Conservation (phyloP, 2,797 vertebrate genomes). For the Smutsia temminckii region DNA sequence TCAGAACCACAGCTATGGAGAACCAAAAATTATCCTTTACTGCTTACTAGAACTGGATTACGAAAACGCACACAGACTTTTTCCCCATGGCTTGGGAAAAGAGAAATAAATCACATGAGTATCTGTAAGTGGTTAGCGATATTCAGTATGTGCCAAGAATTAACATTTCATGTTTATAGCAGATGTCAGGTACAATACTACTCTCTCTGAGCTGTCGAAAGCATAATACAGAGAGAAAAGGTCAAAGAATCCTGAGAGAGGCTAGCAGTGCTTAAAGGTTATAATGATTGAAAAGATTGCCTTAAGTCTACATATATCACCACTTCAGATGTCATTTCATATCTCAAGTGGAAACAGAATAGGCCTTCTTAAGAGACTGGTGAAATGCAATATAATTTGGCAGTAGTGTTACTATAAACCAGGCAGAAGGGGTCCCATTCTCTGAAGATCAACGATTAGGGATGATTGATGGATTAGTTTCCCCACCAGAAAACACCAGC, state of each 20-base stretch:
- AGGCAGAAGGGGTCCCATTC: neutral
- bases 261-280: conserved; percentile 55
- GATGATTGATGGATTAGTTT: conserved; percentile 58
- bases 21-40: neutral
- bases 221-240: conserved; percentile 44
- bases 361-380: conserved; percentile 45
- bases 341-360: conserved; percentile 32
- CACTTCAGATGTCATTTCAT: conserved; percentile 53
- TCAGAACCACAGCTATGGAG: neutral
- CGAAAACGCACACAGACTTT: conserved; percentile 53
- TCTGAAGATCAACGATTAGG: conserved; percentile 36
- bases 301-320: conserved; percentile 56
- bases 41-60: neutral
- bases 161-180: conserved; percentile 57
- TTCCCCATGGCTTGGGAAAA: conserved; percentile 46
- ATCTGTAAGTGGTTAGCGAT: conserved; percentile 69
- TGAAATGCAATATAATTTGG: conserved; percentile 45
- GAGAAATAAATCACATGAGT: conserved; percentile 61
- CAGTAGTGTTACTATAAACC: neutral
- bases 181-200: conserved; percentile 58
- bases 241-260: conserved; percentile 47
- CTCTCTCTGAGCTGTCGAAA: conserved; percentile 68
- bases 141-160: conserved; percentile 54
- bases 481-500: conserved; percentile 57
- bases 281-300: conserved; percentile 58